phyloP scores from a whole-genome alignment of 2,888 invertebrate species.

The Orchestes rusci region DNA sequence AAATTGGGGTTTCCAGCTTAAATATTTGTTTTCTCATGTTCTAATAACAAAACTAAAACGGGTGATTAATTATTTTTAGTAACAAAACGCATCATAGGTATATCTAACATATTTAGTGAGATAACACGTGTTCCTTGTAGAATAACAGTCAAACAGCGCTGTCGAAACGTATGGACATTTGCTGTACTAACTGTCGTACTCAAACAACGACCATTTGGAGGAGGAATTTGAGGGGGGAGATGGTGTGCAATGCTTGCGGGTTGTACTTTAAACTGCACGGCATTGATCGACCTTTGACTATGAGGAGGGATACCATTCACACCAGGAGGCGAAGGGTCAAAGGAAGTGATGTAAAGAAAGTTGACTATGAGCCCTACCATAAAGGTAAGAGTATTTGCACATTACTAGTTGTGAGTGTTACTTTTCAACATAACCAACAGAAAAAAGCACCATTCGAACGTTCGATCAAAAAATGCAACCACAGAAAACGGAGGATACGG shows the following conservation, averaged over 20 bases:
- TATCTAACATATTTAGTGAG: too few species aligned
- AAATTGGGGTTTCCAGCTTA: too few species aligned
- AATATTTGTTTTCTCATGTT: too few species aligned
- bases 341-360: conserved; percentile 38
- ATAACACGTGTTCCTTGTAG: neutral
- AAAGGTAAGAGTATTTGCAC: conserved; percentile 18
- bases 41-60: too few species aligned
- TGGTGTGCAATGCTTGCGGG: conserved; percentile 98
- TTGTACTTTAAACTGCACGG: conserved; percentile 96
- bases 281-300: conserved; percentile 86
- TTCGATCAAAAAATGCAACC: neutral
- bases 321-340: conserved; percentile 86
- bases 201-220: conserved; percentile 97
- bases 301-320: conserved; percentile 95
- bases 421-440: too few species aligned
- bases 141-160: conserved; percentile 19
- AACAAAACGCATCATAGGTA: too few species aligned
- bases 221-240: conserved; percentile 91
- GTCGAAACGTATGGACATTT: conserved; percentile 67
- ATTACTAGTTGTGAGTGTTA: too few species aligned
- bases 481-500: conserved; percentile 43
- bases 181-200: conserved; percentile 96
- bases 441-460: neutral
- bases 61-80: too few species aligned
- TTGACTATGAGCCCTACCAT: conserved; percentile 15